These are phyloP conservation scores for Drosophila kanapiae DNA, from an alignment of 1,140 invertebrate genomes.

Conservation along the genomic window DNA sequence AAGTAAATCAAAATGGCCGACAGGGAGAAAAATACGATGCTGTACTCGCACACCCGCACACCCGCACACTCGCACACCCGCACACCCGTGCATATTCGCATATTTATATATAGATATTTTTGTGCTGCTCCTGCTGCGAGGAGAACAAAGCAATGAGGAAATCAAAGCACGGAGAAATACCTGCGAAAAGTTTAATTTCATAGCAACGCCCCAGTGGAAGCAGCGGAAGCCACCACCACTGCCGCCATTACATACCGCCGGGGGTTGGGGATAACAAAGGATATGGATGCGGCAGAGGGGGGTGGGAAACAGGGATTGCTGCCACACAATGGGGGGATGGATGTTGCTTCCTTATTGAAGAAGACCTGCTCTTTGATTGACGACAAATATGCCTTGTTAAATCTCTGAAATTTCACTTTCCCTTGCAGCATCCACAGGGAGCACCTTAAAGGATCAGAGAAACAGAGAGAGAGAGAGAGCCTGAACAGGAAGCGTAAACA, in stretches of 20 bases:
- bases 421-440: slow-evolving; percentile 50
- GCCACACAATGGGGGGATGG: slow-evolving; percentile 18
- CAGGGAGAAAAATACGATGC: slow-evolving; percentile 28
- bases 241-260: background rate
- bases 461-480: background rate
- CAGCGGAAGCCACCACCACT: slow-evolving; percentile 46
- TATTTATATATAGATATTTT: slow-evolving; percentile 38
- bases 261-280: slow-evolving; percentile 44
- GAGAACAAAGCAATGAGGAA: slow-evolving; percentile 71
- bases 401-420: slow-evolving; percentile 44
- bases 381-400: slow-evolving; percentile 35
- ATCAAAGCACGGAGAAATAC: slow-evolving; percentile 81
- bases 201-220: slow-evolving; percentile 80
- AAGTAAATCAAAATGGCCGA: slow-evolving; percentile 66
- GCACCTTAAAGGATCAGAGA: slow-evolving; percentile 28
- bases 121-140: slow-evolving; percentile 40
- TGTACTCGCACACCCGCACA: slow-evolving; percentile 26
- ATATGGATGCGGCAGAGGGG: slow-evolving; percentile 2
- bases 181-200: slow-evolving; percentile 85
- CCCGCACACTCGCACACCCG: background rate
- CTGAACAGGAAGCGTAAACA: slow-evolving; percentile 10
- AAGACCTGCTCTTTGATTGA: slow-evolving; percentile 38
- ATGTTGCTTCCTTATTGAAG: slow-evolving; percentile 28
- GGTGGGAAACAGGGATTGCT: background rate
- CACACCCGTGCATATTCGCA: slow-evolving; percentile 14